Conservation (phyloP, 1,140 invertebrate genomes). For the Drosophila auraria region DNA sequence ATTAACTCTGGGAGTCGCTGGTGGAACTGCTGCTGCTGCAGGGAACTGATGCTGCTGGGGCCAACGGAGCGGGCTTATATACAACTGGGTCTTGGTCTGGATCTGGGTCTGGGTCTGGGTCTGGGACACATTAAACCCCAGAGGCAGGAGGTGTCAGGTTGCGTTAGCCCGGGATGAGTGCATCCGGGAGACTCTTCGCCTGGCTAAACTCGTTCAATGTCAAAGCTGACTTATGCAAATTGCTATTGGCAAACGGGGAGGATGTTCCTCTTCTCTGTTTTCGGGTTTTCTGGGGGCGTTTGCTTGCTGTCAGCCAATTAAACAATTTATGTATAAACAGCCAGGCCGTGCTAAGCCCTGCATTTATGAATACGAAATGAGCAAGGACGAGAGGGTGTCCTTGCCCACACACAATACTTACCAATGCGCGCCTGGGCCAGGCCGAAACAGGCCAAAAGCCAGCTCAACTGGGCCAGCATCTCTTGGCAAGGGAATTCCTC, state of each 20-base stretch:
- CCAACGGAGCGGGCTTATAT: conserved; percentile 59
- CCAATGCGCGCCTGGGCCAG: conserved; percentile 73
- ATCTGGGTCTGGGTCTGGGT: conserved; percentile 22
- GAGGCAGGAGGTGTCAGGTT: conserved; percentile 56
- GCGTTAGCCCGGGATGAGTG: conserved; percentile 72
- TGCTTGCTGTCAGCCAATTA: conserved; percentile 74
- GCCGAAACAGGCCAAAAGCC: conserved; percentile 57
- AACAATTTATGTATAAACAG: conserved; percentile 76
- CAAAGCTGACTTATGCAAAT: conserved; percentile 81
- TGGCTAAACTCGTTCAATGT: conserved; percentile 80
- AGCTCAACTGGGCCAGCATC: conserved; percentile 66
- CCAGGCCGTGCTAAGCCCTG: conserved; percentile 58
- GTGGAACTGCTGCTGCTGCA: conserved; percentile 11
- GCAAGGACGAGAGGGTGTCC: conserved; percentile 25
- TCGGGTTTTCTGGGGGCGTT: conserved; percentile 7
- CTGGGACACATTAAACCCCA: conserved; percentile 30
- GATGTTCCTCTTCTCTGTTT: background rate
- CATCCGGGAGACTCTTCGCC: conserved; percentile 44
- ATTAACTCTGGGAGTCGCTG: conserved; percentile 11
- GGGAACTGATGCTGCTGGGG: conserved; percentile 57
- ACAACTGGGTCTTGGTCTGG: conserved; percentile 14
- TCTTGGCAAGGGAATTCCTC: conserved; percentile 17
- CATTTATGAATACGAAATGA: conserved; percentile 82
- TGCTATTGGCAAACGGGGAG: conserved; percentile 6
- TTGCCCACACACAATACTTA: conserved; percentile 55